Evolutionary conservation across 2,113 vertebrate genomes (phyloP), one percentile per base, ranked within the genome.

Genomic region (Scopus umbretta): DNA sequence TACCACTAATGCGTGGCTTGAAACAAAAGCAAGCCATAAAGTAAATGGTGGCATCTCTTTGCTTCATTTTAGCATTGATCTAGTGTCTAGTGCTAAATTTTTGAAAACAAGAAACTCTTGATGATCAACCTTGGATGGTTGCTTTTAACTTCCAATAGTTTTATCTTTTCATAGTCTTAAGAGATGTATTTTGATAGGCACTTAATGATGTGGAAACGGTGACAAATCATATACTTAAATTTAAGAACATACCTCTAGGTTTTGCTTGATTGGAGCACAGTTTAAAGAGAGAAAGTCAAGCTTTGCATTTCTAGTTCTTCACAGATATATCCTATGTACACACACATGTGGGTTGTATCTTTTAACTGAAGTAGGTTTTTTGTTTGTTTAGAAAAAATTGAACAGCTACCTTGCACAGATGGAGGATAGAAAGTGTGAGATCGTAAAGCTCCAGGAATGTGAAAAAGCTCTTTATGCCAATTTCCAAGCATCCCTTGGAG

Each of bases 401-500:
- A 98, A 98, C 62, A 98, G 98, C 76, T 98, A 40, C 65, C 96
- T 98, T 66, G 95, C 97, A 62, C 96, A 98, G 96, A 97, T 99
- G 94, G 98, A 99, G 55, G 68, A 98, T 27, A 99, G 97, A 96
- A 98, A 96, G 70, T 88, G 79, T 86, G 98, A 98, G 70, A 98
- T 99, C 38, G 27, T 34, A 67, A 98, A 95, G 83, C 98, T 99
- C 45, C 98, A 98, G 86, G 98, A 99, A 32, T 97, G 96, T 80
- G 98, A 99, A 91, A 99, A 97, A 93, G 85, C 97, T 27, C 94
- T 99, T 66, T 94, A 95, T 34, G 73, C 98, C 22, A 95, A 97
- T 68, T 99, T 99, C 56, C 97, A 98, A 78, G 71, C 97, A n/a
- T 98, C 98, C 2, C 94, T 99, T 21, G 99, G 99, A 40, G 98